Evolutionary conservation across 2,797 vertebrate genomes (phyloP).

Genomic region (Coracias cyanogaster): DNA sequence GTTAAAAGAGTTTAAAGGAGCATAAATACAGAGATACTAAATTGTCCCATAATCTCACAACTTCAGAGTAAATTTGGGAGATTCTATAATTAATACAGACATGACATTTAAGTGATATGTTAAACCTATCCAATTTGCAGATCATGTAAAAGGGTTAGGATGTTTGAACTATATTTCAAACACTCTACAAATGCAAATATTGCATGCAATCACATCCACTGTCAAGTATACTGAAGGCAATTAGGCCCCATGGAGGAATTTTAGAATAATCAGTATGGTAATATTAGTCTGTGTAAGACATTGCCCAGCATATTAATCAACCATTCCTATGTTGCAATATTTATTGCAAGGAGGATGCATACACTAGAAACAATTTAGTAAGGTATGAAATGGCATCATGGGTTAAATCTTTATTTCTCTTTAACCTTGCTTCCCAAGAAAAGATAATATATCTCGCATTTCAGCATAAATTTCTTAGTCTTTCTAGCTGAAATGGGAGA

Average conservation of each 20-base stretch:
- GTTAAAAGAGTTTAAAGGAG: neutral
- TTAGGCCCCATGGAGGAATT: neutral
- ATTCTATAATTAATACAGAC: neutral
- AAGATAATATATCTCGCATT: neutral
- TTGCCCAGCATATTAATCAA: neutral
- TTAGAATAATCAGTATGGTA: neutral
- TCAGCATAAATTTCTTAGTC: neutral
- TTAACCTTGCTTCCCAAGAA: neutral
- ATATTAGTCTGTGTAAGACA: neutral
- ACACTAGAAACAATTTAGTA: neutral
- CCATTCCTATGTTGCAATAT: neutral
- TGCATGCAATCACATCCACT: neutral
- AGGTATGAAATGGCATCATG: fast-evolving
- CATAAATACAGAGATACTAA: neutral
- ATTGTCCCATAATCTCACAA: neutral
- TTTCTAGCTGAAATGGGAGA: neutral
- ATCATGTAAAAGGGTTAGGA: neutral
- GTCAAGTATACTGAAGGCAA: neutral
- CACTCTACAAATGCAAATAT: slow-evolving; percentile 6
- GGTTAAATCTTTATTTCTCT: neutral
- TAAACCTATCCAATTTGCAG: neutral
- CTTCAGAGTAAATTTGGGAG: neutral
- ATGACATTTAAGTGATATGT: neutral
- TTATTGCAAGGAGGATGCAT: neutral
- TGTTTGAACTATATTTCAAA: neutral